Evolutionary conservation across 2,113 vertebrate genomes (phyloP).

Genomic region (Mesoclemmys tuberculata): DNA sequence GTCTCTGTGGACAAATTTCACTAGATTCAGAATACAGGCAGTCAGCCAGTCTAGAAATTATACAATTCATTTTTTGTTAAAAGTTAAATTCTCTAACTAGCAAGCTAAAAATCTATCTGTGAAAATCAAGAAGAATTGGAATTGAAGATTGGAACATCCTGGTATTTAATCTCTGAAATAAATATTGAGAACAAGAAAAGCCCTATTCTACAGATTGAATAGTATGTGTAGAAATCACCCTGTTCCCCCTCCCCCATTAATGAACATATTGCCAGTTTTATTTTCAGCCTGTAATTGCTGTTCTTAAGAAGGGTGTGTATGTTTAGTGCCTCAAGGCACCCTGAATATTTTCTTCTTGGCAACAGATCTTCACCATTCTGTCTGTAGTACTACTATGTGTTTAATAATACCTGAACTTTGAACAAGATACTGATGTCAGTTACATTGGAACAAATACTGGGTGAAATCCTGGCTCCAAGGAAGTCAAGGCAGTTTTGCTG

Average conservation of each 20-base stretch:
- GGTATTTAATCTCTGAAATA: constrained; percentile 62
- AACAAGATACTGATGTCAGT: neutral
- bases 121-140: constrained; percentile 7
- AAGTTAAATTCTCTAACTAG: neutral
- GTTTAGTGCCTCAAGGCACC: constrained; percentile 4
- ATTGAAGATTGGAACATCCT: constrained; percentile 14
- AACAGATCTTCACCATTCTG: neutral
- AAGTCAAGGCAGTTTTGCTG: neutral
- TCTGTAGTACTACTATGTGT: neutral
- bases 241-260: neutral
- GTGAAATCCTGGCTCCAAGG: neutral
- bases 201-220: constrained; percentile 6
- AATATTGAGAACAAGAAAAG: constrained; percentile 36
- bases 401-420: neutral
- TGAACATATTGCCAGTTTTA: constrained; percentile 31
- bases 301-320: constrained; percentile 1
- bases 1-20: neutral
- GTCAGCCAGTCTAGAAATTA: constrained; percentile 23
- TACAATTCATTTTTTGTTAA: neutral
- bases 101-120: constrained; percentile 50
- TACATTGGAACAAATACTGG: neutral
- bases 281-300: neutral
- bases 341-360: neutral
- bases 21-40: constrained; percentile 19
- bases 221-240: constrained; percentile 1